Percentiles rank a stretch among this genome's conserved stretches.
Conservation (phyloP, 2,888 invertebrate species). For the Acronicta psi region DNA sequence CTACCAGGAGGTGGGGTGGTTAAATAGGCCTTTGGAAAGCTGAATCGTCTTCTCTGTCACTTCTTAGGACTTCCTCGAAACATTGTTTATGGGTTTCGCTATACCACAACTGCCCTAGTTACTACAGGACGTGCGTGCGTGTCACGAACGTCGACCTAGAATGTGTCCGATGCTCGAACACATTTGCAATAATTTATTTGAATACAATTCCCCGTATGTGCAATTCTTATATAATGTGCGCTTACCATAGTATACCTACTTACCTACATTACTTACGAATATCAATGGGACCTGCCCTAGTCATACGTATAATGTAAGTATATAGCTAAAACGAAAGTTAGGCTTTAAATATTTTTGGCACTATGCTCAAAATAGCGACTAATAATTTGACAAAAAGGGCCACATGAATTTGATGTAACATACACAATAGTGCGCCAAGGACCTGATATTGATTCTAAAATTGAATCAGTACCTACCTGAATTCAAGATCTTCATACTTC, state of each 20-base stretch:
- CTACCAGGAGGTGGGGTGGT: no score
- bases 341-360: no score
- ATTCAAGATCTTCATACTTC: no score
- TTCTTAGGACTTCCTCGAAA: background rate
- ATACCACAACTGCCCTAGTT: slow-evolving; percentile 25
- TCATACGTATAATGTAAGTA: background rate
- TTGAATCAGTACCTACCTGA: no score
- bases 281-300: slow-evolving; percentile 2
- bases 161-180: slow-evolving; percentile 11
- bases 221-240: slow-evolving; percentile 36
- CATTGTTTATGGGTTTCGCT: slow-evolving; percentile 3
- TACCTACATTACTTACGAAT: slow-evolving; percentile 14
- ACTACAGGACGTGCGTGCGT: slow-evolving; percentile 33
- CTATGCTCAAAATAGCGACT: no score
- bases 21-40: no score
- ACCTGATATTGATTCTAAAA: no score
- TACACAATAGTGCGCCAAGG: no score
- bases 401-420: no score
- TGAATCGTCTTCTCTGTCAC: no score
- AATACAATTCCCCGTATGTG: slow-evolving; percentile 34
- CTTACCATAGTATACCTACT: slow-evolving; percentile 13
- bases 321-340: no score
- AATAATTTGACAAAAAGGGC: no score
- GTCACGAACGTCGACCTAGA: slow-evolving; percentile 17
- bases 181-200: slow-evolving; percentile 28